Conservation (phyloP, 1,140 invertebrate genomes). For the Papilio helenus region DNA sequence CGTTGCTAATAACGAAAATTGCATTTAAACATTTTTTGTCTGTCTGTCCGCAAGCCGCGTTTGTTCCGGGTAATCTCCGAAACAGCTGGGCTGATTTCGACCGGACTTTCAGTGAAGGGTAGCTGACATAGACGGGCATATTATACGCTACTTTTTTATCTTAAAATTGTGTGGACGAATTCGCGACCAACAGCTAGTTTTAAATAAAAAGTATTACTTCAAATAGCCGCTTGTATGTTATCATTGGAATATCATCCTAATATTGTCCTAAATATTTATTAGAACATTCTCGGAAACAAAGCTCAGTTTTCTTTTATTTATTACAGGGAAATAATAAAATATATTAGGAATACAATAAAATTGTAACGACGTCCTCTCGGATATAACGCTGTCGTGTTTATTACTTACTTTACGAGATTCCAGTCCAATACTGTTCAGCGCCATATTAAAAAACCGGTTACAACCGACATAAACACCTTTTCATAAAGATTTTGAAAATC, state of each 20-base stretch:
- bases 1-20: no score
- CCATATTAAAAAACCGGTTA: conserved; percentile 18
- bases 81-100: no score
- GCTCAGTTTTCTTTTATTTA: not conserved
- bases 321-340: not conserved
- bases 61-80: no score
- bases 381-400: not conserved
- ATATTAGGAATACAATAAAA: conserved; percentile 19
- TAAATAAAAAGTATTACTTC: no score
- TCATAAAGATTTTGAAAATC: not conserved
- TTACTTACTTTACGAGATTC: conserved; percentile 13
- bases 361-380: conserved; percentile 11
- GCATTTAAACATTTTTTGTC: no score
- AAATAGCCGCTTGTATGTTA: not conserved
- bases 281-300: not conserved
- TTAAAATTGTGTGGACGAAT: no score
- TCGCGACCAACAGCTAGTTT: no score
- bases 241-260: not conserved
- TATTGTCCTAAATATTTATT: not conserved
- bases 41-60: no score
- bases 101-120: no score
- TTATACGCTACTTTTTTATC: no score
- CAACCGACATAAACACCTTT: not conserved
- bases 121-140: no score
- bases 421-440: not conserved